Conservation (phyloP, 2,113 vertebrate species). For the Rhynchopsitta pachyrhyncha region DNA sequence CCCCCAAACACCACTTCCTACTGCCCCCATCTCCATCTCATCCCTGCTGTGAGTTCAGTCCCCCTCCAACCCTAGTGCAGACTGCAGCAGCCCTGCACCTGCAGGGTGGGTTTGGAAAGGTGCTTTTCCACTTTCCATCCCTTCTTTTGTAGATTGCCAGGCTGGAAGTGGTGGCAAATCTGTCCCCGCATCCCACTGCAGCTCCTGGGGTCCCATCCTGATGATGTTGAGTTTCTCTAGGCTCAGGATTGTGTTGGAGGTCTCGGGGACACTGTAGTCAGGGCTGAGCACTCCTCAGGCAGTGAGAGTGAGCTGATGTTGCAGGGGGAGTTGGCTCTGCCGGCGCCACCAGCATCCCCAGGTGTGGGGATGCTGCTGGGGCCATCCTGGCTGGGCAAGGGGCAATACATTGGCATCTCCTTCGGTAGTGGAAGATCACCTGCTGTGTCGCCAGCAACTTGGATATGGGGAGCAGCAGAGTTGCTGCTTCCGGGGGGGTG, state of each 20-base stretch:
- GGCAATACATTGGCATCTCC: constrained; percentile 13
- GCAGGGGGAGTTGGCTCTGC: rapidly evolving
- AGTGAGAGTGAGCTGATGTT: neutral
- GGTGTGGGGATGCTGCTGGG: rapidly evolving
- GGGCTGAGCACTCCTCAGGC: constrained; percentile 24
- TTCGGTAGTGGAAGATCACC: neutral
- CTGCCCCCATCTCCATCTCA: no score
- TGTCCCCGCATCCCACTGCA: neutral
- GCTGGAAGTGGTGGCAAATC: neutral
- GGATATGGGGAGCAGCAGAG: neutral
- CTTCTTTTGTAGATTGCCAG: neutral
- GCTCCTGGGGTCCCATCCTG: neutral
- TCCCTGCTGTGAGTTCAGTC: neutral
- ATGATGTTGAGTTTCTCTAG: neutral
- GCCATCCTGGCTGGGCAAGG: neutral
- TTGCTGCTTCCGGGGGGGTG: neutral
- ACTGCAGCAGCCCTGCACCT: neutral
- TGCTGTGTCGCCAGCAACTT: neutral
- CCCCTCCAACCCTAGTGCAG: neutral
- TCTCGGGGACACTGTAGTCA: neutral
- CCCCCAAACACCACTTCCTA: neutral
- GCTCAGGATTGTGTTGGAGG: neutral
- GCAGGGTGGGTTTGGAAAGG: neutral
- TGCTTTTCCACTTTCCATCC: neutral
- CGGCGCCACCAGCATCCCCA: rapidly evolving